phyloP scores from a whole-genome alignment of 2,797 vertebrate species.

The Chelon labrosus region DNA sequence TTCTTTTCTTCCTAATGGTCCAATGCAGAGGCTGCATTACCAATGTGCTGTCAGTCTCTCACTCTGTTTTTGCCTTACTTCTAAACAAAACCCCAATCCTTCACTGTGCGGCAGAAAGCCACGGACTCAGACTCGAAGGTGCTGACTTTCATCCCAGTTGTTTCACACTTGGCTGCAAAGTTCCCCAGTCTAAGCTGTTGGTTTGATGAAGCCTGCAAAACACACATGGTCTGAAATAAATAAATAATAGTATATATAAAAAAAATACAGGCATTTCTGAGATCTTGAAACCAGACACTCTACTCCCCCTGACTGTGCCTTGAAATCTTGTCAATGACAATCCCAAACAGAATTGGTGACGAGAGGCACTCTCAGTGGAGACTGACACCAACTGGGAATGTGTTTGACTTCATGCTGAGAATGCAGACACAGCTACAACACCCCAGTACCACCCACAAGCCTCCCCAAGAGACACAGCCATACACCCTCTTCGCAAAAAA shows the following conservation, averaged over 20 bases:
- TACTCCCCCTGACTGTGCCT: not conserved
- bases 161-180: slow-evolving; percentile 14
- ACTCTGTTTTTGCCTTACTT: not conserved
- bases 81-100: not conserved
- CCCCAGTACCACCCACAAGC: not conserved
- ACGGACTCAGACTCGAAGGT: slow-evolving; percentile 1
- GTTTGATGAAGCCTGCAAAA: slow-evolving; percentile 9
- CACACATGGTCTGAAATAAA: not conserved
- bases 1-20: not conserved
- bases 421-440: not conserved
- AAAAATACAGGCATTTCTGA: not conserved
- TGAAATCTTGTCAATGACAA: slow-evolving; percentile 26
- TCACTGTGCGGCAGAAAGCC: slow-evolving; percentile 5
- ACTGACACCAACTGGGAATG: slow-evolving; percentile 11
- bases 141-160: not conserved
- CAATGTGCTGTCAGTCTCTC: not conserved
- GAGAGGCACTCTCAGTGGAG: not conserved
- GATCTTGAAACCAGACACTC: slow-evolving; percentile 5
- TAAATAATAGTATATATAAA: no score
- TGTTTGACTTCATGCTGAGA: slow-evolving; percentile 11
- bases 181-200: not conserved
- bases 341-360: slow-evolving; percentile 11
- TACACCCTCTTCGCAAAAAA: slow-evolving; percentile 3
- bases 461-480: not conserved
- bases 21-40: not conserved